These are phyloP conservation scores for Halcyon senegalensis DNA, from an alignment of 2,113 vertebrate species.

Conservation along the genomic window DNA sequence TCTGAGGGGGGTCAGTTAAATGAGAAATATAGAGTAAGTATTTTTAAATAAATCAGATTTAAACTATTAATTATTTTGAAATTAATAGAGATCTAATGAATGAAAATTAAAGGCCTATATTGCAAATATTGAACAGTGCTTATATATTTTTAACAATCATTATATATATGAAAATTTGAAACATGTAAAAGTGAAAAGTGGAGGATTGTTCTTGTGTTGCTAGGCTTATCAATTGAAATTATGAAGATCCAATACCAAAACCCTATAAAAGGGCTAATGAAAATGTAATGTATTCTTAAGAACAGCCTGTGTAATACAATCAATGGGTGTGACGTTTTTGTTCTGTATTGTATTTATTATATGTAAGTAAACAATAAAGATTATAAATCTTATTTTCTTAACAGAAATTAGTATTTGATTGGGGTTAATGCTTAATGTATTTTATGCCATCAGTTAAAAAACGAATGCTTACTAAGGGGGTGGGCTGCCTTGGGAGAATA, in stretches of 20 bases:
- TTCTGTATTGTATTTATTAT: conserved; percentile 63
- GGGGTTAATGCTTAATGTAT: neutral
- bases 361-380: conserved; percentile 57
- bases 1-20: neutral
- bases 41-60: conserved; percentile 57
- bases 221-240: conserved; percentile 14
- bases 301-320: conserved; percentile 56
- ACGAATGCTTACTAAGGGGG: neutral
- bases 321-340: conserved; percentile 54
- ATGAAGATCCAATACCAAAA: conserved; percentile 39
- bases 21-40: conserved; percentile 15
- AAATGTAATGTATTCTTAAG: conserved; percentile 48
- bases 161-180: conserved; percentile 34
- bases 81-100: conserved; percentile 35
- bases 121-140: conserved; percentile 34
- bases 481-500: neutral
- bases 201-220: conserved; percentile 5
- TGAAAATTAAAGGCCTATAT: conserved; percentile 43
- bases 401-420: conserved; percentile 32
- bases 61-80: conserved; percentile 47
- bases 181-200: neutral
- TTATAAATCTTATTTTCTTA: conserved; percentile 52
- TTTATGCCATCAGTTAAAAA: neutral
- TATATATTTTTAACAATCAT: conserved; percentile 55
- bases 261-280: conserved; percentile 57